A percentile compares a stretch with the other conserved stretches of the same genome.
Conservation (phyloP, 2,888 invertebrate species). For the Epistrophe grossulariae region DNA sequence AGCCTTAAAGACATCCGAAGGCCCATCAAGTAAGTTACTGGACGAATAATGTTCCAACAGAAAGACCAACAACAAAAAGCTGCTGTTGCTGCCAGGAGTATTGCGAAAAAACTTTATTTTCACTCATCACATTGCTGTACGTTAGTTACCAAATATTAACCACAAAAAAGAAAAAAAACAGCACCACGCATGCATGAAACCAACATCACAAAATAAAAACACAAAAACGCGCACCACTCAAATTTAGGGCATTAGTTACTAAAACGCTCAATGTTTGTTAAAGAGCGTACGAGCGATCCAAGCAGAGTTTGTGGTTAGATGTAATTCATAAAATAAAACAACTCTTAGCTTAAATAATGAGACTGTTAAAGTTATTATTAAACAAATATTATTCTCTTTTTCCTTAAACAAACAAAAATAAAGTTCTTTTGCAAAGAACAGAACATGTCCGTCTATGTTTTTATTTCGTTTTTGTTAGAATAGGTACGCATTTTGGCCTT, state of each 20-base stretch:
- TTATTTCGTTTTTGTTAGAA: constrained; percentile 58
- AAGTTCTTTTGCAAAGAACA: constrained; percentile 49
- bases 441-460: constrained; percentile 60
- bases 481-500: constrained; percentile 73
- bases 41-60: constrained; percentile 57
- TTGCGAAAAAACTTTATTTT: constrained; percentile 56
- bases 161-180: constrained; percentile 51
- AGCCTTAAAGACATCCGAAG: constrained; percentile 35
- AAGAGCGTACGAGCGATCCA: constrained; percentile 59
- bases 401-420: constrained; percentile 35
- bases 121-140: constrained; percentile 63
- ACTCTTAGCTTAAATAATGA: constrained; percentile 76
- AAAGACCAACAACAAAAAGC: constrained; percentile 14
- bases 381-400: constrained; percentile 62
- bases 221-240: constrained; percentile 73
- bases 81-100: constrained; percentile 56
- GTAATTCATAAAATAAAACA: constrained; percentile 61
- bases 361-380: constrained; percentile 76
- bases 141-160: constrained; percentile 54
- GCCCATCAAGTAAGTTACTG: constrained; percentile 20
- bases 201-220: constrained; percentile 64
- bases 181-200: constrained; percentile 59
- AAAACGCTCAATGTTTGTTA: constrained; percentile 61
- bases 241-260: constrained; percentile 74
- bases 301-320: constrained; percentile 72